Evolutionary conservation across 2,113 vertebrate species (phyloP).

Genomic region (Elephas maximus): DNA sequence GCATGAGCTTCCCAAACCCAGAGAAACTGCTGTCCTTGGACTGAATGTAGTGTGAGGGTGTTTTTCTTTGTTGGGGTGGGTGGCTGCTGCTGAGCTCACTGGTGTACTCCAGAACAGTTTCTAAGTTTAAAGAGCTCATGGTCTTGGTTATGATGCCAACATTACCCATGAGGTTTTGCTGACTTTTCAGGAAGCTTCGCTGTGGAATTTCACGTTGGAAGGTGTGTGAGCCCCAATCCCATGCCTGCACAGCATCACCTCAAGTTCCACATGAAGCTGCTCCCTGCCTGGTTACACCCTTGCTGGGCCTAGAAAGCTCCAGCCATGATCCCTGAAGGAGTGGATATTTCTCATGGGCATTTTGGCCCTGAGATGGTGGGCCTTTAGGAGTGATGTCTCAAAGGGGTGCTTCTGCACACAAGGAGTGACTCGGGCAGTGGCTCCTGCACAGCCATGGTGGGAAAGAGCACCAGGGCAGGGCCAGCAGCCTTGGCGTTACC

Average conservation of each 20-base stretch:
- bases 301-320: neutral
- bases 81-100: too few relatives aligned
- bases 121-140: neutral
- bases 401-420: too few relatives aligned
- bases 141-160: neutral
- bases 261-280: fast-evolving
- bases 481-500: neutral
- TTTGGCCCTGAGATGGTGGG: neutral
- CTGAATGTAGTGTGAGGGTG: fast-evolving
- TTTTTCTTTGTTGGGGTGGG: fast-evolving
- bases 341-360: neutral
- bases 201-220: fast-evolving
- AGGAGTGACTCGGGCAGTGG: fast-evolving
- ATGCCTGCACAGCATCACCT: neutral
- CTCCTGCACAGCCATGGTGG: neutral
- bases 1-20: neutral
- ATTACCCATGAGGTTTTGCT: neutral
- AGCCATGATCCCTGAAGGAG: neutral
- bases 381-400: neutral
- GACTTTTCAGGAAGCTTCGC: neutral
- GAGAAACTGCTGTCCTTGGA: neutral
- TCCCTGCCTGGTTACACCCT: neutral
- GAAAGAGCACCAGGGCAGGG: neutral
- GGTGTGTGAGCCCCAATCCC: neutral
- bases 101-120: neutral